Conservation (phyloP, 2,797 vertebrate species). For the Halcyon smyrnensis region DNA sequence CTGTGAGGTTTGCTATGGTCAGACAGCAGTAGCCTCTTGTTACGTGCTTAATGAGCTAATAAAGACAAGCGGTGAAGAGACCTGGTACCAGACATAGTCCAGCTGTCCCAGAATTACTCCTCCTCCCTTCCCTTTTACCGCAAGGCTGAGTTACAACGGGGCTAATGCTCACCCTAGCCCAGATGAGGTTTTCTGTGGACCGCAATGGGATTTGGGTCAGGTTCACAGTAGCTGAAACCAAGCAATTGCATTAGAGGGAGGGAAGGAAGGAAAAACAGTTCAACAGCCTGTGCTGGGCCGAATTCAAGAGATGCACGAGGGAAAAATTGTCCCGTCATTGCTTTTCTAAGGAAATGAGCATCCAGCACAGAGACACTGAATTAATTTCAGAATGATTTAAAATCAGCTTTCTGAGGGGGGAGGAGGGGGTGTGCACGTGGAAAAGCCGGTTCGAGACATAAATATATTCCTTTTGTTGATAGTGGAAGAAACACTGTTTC, state of each 20-base stretch:
- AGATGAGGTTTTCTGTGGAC: not conserved
- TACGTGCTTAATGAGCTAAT: not conserved
- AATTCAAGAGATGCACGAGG: slow-evolving; percentile 31
- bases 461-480: slow-evolving; percentile 62
- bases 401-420: not conserved
- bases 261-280: slow-evolving; percentile 52
- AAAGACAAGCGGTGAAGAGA: slow-evolving; percentile 23
- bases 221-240: slow-evolving; percentile 28
- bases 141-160: not conserved
- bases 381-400: not conserved
- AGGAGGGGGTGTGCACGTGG: not conserved
- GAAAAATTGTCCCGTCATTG: not conserved
- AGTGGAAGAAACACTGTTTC: slow-evolving; percentile 64
- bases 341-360: slow-evolving; percentile 66
- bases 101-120: slow-evolving; percentile 9
- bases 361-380: not conserved
- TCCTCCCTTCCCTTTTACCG: not conserved
- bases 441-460: slow-evolving; percentile 29
- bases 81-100: slow-evolving; percentile 10
- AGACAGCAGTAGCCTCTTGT: slow-evolving; percentile 17
- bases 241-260: not conserved
- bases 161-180: not conserved
- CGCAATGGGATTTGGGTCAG: not conserved
- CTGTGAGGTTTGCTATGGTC: not conserved
- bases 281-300: slow-evolving; percentile 13